These are phyloP conservation scores for Macrochelys suwanniensis DNA, from an alignment of 2,797 vertebrate genomes.

Conservation along the genomic window DNA sequence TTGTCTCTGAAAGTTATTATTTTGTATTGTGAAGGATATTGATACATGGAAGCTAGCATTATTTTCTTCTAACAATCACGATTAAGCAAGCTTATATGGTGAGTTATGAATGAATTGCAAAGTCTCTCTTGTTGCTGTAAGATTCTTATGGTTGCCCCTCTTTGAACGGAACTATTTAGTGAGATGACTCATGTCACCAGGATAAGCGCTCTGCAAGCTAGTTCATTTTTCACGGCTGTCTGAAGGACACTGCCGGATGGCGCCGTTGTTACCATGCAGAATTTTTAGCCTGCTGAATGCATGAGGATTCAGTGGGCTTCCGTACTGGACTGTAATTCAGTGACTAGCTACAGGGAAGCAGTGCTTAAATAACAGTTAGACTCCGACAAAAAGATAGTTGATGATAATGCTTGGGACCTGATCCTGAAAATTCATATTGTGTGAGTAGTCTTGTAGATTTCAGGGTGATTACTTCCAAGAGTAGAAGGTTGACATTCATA, in stretches of 20 bases:
- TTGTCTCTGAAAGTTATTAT: slow-evolving; percentile 39
- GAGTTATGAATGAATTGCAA: slow-evolving; percentile 45
- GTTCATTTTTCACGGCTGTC: slow-evolving; percentile 75
- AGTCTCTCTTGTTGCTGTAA: neutral
- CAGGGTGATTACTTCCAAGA: accelerated
- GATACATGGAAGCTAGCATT: slow-evolving; percentile 32
- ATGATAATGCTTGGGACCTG: slow-evolving; percentile 1
- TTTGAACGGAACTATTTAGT: slow-evolving; percentile 60
- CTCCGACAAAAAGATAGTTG: slow-evolving; percentile 29
- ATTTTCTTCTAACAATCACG: slow-evolving; percentile 30
- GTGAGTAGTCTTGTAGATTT: neutral
- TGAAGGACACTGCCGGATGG: slow-evolving; percentile 68
- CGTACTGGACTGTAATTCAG: slow-evolving; percentile 60
- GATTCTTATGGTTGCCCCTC: slow-evolving; percentile 22
- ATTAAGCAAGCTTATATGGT: slow-evolving; percentile 39
- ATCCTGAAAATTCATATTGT: slow-evolving; percentile 19
- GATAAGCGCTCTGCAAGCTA: slow-evolving; percentile 53
- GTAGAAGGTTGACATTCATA: neutral
- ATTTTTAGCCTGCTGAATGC: slow-evolving; percentile 54
- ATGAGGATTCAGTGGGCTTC: slow-evolving; percentile 22
- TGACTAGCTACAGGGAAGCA: slow-evolving; percentile 46
- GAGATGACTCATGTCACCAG: slow-evolving; percentile 70
- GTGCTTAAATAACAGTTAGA: slow-evolving; percentile 53
- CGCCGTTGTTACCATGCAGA: slow-evolving; percentile 48
- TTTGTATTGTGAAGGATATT: slow-evolving; percentile 49